Evolutionary conservation across 2,797 vertebrate species (phyloP), one percentile per base, ranked within the genome.

Genomic region (Catharus ustulatus): DNA sequence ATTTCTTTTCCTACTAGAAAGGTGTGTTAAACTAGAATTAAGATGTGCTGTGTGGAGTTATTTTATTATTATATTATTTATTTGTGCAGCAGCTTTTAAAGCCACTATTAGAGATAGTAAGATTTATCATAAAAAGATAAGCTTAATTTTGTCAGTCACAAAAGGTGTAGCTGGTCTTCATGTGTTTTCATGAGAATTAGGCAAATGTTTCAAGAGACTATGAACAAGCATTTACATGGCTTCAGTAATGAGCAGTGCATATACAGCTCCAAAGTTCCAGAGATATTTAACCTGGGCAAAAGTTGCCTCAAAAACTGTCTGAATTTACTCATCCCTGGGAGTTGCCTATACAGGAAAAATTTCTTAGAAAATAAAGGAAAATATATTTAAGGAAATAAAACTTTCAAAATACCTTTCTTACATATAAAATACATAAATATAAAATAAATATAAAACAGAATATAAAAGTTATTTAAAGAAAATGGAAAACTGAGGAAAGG

Each of bases 111-210:
- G 21, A 55, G 17, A 82, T 46, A 90, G 71, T 76, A 88, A 88
- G 36, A 84, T 95, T 84, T 93, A 63, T 79, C 74, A 90, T 48
- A 79, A 79, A 79, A 90, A 40, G 62, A 62, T 95, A 67, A 84
- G 27, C 45, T 90, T 78, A 4, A 29, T 84, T 94, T 90, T 94
- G 55, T 78, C 42, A 87, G 34, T 58, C 42, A 22, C 19, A 49
- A 32, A 73, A 82, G 24, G 7, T 77, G 24, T 87, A 80, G 30
- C 19, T 59, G 45, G 45, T 46, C 36, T 69, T 81, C n/a, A 21
- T 3, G 19, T 71, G 48, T 76, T 84, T 88, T 92, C 57, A 15
- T 43, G 38, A 49, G 38, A 87, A 77, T 30, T 36, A 83, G 45
- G 32, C 10, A 55, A 45, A 67, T 11, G 3, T 83, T 92, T 83